Evolutionary conservation across 1,140 invertebrate genomes (phyloP).

Genomic region (Anastrepha ludens): DNA sequence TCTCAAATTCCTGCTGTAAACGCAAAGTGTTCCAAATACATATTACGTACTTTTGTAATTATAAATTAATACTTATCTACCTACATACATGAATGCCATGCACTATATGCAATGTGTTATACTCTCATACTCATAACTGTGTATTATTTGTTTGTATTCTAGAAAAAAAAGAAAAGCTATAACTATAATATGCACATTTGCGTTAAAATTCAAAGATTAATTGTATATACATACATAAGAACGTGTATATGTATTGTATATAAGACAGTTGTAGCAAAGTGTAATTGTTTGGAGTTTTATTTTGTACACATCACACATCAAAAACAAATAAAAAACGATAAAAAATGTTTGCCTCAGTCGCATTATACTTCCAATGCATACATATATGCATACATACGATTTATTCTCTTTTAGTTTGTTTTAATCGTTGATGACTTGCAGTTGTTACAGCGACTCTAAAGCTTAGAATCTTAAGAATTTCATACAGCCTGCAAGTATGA

Average conservation of each 20-base stretch:
- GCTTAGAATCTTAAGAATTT: neutral
- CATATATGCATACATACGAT: neutral
- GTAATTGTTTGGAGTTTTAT: neutral
- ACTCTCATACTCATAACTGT: slow-evolving; percentile 32
- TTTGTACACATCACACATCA: neutral
- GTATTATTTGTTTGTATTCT: slow-evolving; percentile 42
- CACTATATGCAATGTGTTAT: slow-evolving; percentile 39
- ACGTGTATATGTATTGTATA: neutral
- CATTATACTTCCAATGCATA: neutral
- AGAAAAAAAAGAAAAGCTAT: neutral
- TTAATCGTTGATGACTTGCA: neutral
- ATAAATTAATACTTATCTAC: neutral
- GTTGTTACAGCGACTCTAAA: neutral
- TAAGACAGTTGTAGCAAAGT: neutral
- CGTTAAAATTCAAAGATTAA: neutral
- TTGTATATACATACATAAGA: neutral
- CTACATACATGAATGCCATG: slow-evolving; percentile 13
- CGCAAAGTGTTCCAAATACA: slow-evolving; percentile 47
- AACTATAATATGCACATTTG: slow-evolving; percentile 26
- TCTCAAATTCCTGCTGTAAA: slow-evolving; percentile 34
- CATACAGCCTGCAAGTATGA: too few relatives aligned
- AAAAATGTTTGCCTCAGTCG: neutral
- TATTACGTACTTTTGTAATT: slow-evolving; percentile 15
- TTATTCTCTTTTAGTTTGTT: neutral
- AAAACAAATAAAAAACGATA: neutral